phyloP scores from a whole-genome alignment of 2,113 vertebrate genomes.

The Paratilapia polleni region DNA sequence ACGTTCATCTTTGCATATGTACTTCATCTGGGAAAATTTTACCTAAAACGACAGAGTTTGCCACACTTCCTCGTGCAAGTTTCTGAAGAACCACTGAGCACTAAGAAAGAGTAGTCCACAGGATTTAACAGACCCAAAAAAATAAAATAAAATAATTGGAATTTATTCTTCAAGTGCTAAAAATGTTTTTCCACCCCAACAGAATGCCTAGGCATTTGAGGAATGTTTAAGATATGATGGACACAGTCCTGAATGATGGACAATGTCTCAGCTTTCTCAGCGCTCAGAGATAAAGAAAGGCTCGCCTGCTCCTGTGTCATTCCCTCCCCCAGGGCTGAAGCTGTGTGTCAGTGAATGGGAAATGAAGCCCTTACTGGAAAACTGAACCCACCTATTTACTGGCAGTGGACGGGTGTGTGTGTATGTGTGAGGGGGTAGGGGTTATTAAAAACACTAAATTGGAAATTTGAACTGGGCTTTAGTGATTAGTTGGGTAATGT shows the following conservation, averaged over 20 bases:
- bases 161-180: too few relatives aligned
- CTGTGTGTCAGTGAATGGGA: constrained; percentile 47
- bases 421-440: background rate
- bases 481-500: background rate
- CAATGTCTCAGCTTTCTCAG: constrained; percentile 38
- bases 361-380: constrained; percentile 74
- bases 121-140: too few relatives aligned
- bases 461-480: constrained; percentile 25
- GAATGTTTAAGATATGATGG: background rate
- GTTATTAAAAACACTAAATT: background rate
- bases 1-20: too few relatives aligned
- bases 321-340: constrained; percentile 64
- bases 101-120: too few relatives aligned
- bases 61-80: too few relatives aligned
- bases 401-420: constrained; percentile 35
- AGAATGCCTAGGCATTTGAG: background rate
- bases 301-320: constrained; percentile 63
- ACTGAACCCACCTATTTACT: constrained; percentile 70
- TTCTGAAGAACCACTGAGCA: too few relatives aligned
- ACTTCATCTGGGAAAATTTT: too few relatives aligned
- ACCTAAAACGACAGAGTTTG: too few relatives aligned
- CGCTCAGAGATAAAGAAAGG: constrained; percentile 52
- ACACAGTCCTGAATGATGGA: constrained; percentile 15
- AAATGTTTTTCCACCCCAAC: background rate
- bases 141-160: background rate